Base-by-base conservation (phyloP, 2,797 vertebrate genomes). In the Chaetophractus vellerosus region DNA sequence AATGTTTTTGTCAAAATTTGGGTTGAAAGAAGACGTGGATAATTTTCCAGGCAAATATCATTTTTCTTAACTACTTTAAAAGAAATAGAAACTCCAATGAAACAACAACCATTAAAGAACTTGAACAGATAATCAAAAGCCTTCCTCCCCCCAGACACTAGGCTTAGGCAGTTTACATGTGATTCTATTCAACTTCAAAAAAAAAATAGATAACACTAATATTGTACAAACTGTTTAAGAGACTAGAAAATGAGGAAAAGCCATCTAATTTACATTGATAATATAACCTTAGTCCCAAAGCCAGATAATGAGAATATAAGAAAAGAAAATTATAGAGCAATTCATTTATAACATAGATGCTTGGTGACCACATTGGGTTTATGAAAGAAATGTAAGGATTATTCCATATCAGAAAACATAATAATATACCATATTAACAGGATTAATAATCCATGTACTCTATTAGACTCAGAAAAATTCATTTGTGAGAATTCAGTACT, bases 1-100 rank as follows among this genome's bases (percentile, higher is more conserved):
- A 83, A 92, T 21, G 45, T 75, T 92, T 80, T 55, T 96, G 52
- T 33, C 31, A 92, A 92, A 92, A 89, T 94, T 94, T 96, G 63
- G n/a, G 59, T n/a, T 84, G n/a, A 26, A 72, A 74, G 7, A 84
- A 82, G 12, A 71, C 19, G 75, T 36, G 9, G n/a, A n/a, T 71
- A 64, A 38, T 76, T 92, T 94, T 59, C 72, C 88, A 79, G 38
- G 33, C 50, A 84, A 94, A 84, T 79, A 33, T 38, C 63, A 86
- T 90, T 86, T 94, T 90, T 36, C 12, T 1, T 81, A 81, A 57
- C 21, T 76, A 81, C 45, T 82, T 96, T 6, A 89, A 75, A 85
- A 89, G 63, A 41, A 89, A 75, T 80, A 89, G 63, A 41, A 89
- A 75, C 9, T 75, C 36, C 24, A 88, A 5, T 69, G 72, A 85